Base-by-base conservation (phyloP, 2,888 invertebrate genomes). In the Hyalella azteca region DNA sequence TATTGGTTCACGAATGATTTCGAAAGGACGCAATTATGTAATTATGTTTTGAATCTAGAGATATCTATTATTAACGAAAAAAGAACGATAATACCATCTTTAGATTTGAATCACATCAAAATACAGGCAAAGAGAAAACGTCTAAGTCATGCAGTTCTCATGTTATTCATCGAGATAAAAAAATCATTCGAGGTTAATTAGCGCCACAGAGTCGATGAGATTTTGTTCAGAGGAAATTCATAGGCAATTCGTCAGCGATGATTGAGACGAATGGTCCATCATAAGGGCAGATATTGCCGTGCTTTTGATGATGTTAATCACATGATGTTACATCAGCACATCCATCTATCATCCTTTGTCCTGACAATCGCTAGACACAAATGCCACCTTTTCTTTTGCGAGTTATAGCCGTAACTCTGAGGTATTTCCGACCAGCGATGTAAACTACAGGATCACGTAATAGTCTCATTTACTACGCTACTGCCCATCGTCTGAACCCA, bases 311-410 rank as follows among this genome's bases (percentile, higher is more conserved):
- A 66, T 66, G 66, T 66, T 66, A 66, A 66, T 66, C 36, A 66
- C 54, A 29, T 19, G 36, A 29, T 15, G 5, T 66, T 19, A 66
- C 66, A 66, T 66, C 66, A 66, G 32, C 66, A 29, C n/a, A 2
- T 19, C 29, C 66, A 66, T 66, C 36, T 36, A 66, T 66, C 66
- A 66, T 66, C 36, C 66, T 66, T 66, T 66, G 66, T 66, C 29
- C 36, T 29, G 36, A 66, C 45, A 45, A 45, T 45, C 9, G 15
- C n/a, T n/a, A n/a, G n/a, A n/a, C n/a, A n/a, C 54, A 54, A 54
- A 54, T 54, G 54, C 54, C 54, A 26, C 66, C 29, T 66, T 19
- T 66, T 66, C 66, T 36, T 36, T 22, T 36, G 36, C 66, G 36
- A 4, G 26, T 54, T 13, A 4, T 54, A 26, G 22, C 26, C 54